phyloP scores from a whole-genome alignment of 2,113 vertebrate species.

The Trematocara nigrifrons region DNA sequence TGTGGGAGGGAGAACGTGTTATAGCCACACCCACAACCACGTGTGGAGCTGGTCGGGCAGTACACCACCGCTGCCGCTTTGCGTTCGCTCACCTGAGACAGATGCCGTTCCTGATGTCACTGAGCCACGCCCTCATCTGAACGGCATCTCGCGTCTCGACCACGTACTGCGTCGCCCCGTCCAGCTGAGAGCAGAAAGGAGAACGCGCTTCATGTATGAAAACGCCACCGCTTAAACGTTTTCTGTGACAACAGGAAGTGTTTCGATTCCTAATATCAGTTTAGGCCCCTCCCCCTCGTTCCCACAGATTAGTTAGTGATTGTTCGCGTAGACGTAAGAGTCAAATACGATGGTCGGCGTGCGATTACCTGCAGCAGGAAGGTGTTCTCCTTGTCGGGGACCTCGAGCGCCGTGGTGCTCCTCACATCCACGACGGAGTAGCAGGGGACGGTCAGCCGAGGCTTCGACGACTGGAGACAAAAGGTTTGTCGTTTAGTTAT shows the following conservation, averaged over 20 bases:
- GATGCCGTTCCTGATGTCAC: conserved; percentile 85
- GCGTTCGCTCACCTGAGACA: conserved; percentile 73
- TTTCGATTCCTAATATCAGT: accelerated
- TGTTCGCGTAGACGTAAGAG: background rate
- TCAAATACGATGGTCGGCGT: accelerated
- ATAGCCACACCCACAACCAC: background rate
- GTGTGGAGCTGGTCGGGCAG: accelerated
- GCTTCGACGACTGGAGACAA: conserved; percentile 76
- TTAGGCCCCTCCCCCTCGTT: background rate
- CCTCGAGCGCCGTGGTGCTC: conserved; percentile 85
- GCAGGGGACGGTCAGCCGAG: conserved; percentile 81
- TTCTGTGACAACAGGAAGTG: background rate
- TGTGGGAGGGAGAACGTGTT: conserved; percentile 2
- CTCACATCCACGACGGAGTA: conserved; percentile 81
- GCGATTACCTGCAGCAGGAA: conserved; percentile 82
- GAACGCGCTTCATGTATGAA: accelerated
- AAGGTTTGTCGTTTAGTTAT: background rate
- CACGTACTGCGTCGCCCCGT: conserved; percentile 81
- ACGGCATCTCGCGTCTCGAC: conserved; percentile 84
- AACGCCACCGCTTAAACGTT: background rate
- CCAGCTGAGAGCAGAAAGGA: conserved; percentile 63
- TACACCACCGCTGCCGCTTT: accelerated
- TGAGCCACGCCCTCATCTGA: conserved; percentile 88
- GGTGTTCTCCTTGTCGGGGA: conserved; percentile 90
- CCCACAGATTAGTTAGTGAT: background rate